Conservation (phyloP, 2,113 vertebrate genomes). For the Sialia sialis region DNA sequence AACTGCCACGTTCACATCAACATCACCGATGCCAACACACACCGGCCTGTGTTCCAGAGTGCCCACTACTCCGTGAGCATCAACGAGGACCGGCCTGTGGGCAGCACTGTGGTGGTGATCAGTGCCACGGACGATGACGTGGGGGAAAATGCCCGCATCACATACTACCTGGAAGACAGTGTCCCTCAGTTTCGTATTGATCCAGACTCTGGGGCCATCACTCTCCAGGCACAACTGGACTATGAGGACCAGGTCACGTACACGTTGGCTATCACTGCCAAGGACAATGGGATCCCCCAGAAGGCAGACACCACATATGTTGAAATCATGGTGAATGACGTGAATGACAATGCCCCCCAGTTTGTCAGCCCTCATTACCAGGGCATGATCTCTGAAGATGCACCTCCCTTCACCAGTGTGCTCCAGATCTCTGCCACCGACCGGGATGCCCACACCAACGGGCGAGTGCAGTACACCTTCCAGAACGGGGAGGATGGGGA, state of each 20-base stretch:
- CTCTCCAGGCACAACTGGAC: constrained; percentile 90
- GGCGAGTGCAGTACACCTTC: constrained; percentile 96
- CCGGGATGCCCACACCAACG: constrained; percentile 91
- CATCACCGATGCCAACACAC: constrained; percentile 97
- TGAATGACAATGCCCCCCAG: constrained; percentile 96
- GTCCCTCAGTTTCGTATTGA: constrained; percentile 97
- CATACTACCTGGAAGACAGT: constrained; percentile 91
- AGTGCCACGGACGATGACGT: constrained; percentile 95
- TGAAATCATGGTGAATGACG: constrained; percentile 95
- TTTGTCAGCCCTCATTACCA: constrained; percentile 92
- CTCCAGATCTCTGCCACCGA: constrained; percentile 97
- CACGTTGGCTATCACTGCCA: constrained; percentile 92
- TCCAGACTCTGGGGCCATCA: constrained; percentile 87
- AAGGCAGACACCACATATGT: constrained; percentile 98
- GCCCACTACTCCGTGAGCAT: constrained; percentile 94
- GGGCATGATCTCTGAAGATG: constrained; percentile 92
- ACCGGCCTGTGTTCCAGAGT: constrained; percentile 94
- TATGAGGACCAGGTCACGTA: constrained; percentile 98
- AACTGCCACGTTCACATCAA: constrained; percentile 95
- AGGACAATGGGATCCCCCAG: constrained; percentile 97
- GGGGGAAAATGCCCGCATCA: constrained; percentile 94
- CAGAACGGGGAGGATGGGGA: constrained; percentile 97
- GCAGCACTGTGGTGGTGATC: constrained; percentile 94
- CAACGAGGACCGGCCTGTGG: constrained; percentile 89
- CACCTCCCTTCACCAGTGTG: constrained; percentile 92